These are phyloP conservation scores for Protaetia brevitarsis DNA, from an alignment of 1,140 invertebrate species.

Conservation along the genomic window DNA sequence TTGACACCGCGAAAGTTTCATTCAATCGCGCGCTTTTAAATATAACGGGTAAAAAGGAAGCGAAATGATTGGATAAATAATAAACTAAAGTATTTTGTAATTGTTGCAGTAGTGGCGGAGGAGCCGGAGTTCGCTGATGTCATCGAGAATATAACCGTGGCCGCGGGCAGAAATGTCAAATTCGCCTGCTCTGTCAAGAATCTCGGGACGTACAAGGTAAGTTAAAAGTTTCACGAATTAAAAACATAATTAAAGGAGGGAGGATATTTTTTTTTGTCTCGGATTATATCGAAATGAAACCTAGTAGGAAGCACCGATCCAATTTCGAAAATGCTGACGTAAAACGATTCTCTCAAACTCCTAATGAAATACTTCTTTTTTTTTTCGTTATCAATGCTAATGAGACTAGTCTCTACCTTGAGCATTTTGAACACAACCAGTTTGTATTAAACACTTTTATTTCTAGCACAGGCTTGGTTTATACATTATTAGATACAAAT, in stretches of 20 bases:
- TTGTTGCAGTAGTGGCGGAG: conserved; percentile 58
- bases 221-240: conserved; percentile 4
- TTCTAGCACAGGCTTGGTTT: no score
- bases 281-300: background rate
- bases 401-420: no score
- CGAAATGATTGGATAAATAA: no score
- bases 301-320: no score
- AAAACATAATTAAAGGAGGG: background rate
- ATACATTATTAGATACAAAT: no score
- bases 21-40: background rate
- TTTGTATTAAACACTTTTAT: no score
- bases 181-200: conserved; percentile 88
- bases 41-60: background rate
- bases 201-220: conserved; percentile 59
- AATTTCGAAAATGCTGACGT: no score
- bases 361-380: no score
- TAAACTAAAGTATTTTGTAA: conserved; percentile 33
- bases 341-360: no score
- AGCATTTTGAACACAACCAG: no score
- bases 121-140: conserved; percentile 69
- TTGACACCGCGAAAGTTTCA: no score
- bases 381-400: no score
- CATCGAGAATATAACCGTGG: conserved; percentile 66
- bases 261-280: background rate
- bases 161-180: conserved; percentile 78